Evolutionary conservation across 2,888 invertebrate species (phyloP).

Genomic region (Spialia ferax): DNA sequence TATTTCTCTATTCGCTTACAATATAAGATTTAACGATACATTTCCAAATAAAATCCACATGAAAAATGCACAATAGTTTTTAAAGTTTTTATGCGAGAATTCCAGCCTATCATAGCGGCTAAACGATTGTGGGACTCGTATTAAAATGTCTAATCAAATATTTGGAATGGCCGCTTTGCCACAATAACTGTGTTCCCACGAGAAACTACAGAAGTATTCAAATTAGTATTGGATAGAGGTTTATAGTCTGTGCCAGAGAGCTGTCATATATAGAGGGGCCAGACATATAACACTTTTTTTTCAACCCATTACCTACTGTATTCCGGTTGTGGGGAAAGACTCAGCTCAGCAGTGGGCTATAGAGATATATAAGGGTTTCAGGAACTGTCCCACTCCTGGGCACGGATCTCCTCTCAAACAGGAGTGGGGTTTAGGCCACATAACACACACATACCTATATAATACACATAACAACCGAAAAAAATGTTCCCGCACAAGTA

Average conservation of each 20-base stretch:
- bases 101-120: conserved; percentile 23
- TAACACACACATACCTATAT: no score
- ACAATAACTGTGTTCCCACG: conserved; percentile 53
- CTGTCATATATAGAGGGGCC: no score
- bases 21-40: neutral
- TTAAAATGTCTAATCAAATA: conserved; percentile 51
- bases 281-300: no score
- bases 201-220: conserved; percentile 52
- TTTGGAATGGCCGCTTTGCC: conserved; percentile 44
- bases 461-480: no score
- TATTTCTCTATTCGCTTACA: neutral
- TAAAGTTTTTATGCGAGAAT: conserved; percentile 5
- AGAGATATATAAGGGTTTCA: no score
- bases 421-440: no score
- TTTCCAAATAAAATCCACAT: neutral
- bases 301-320: no score
- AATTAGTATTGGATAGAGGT: conserved; percentile 45
- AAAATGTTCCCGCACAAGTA: no score
- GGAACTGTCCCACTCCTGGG: no score
- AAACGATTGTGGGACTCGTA: conserved; percentile 40
- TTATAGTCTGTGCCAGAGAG: conserved; percentile 13
- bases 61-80: neutral
- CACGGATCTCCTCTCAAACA: no score
- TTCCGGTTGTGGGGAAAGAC: no score
- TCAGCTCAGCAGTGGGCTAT: no score